phyloP scores from a whole-genome alignment of 2,888 invertebrate species.

The Holacanthella duospinosa region DNA sequence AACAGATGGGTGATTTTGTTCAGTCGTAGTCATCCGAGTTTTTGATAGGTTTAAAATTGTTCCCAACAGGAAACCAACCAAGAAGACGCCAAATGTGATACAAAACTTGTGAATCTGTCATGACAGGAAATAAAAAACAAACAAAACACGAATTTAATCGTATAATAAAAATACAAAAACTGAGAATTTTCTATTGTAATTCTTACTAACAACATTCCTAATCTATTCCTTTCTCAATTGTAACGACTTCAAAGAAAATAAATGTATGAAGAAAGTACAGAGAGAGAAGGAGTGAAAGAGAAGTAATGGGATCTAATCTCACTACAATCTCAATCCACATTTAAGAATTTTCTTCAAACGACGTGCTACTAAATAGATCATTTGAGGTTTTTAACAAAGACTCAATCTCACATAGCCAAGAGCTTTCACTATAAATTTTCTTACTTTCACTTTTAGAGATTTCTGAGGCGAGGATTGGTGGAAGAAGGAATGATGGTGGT shows the following conservation, averaged over 20 bases:
- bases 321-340: not conserved
- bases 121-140: not conserved
- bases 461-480: not conserved
- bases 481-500: not conserved
- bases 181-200: not conserved
- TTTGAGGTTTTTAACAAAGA: constrained; percentile 1
- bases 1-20: not conserved
- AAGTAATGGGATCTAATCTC: not conserved
- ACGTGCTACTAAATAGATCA: not conserved
- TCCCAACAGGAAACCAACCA: not conserved
- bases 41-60: not conserved
- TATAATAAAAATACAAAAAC: not conserved
- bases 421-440: no score
- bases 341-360: no score
- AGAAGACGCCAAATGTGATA: not conserved
- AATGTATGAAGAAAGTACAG: not conserved
- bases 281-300: not conserved
- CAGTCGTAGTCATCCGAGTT: not conserved
- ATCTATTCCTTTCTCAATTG: not conserved
- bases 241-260: not conserved
- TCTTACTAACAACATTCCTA: not conserved
- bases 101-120: not conserved
- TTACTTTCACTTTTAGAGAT: not conserved
- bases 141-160: no score
- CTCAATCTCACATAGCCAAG: not conserved